Evolutionary conservation across 2,113 vertebrate species (phyloP).

Genomic region (Micronisus gabar): DNA sequence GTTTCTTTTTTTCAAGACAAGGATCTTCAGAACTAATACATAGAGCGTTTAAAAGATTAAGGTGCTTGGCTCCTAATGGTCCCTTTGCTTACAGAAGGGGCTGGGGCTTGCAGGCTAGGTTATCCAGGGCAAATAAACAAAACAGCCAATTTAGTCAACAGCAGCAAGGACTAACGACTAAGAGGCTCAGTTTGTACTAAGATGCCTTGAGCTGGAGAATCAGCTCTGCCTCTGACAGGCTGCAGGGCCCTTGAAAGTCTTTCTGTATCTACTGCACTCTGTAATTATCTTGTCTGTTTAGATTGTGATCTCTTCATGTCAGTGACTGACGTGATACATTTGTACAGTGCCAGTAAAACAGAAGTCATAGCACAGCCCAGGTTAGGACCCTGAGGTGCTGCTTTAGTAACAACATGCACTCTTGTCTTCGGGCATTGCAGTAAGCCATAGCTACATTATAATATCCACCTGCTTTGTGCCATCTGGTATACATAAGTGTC

Average conservation of each 20-base stretch:
- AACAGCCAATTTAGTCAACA: background rate
- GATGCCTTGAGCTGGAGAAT: background rate
- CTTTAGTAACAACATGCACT: background rate
- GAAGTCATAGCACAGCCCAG: background rate
- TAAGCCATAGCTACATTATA: background rate
- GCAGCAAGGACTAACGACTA: background rate
- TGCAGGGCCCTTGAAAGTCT: background rate
- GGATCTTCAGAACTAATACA: background rate
- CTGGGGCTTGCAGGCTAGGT: background rate
- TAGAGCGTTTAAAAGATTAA: background rate
- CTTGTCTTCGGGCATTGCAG: background rate
- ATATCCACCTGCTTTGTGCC: constrained; percentile 10
- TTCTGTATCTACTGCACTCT: background rate
- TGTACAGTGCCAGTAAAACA: constrained; percentile 9
- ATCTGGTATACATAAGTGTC: constrained; percentile 7
- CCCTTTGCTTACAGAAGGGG: background rate
- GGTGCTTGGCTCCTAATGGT: background rate
- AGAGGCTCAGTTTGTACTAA: background rate
- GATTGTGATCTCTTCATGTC: background rate
- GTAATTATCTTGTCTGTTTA: constrained; percentile 24
- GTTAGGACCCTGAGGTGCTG: constrained; percentile 18
- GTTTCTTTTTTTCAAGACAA: background rate
- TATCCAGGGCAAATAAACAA: background rate
- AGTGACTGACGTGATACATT: background rate
- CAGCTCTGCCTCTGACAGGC: background rate